Percentiles rank a stretch among this genome's conserved stretches.
Evolutionary conservation across 2,888 invertebrate genomes (phyloP).

Genomic region (Scaptodrosophila latifasciaeformis): DNA sequence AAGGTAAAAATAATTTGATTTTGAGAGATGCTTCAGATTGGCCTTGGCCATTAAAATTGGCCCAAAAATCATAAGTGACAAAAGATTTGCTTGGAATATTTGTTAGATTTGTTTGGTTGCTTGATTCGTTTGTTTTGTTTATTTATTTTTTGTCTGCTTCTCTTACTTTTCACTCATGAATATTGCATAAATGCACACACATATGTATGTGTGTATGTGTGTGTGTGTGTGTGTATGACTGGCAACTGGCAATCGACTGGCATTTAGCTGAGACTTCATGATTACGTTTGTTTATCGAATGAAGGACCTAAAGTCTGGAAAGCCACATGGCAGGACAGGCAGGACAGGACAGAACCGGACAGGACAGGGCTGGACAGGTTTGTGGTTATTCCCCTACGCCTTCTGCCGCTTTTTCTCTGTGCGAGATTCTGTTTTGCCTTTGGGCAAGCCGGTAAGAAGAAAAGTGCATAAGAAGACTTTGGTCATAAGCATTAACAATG

Average conservation of each 20-base stretch:
- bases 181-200: constrained; percentile 7
- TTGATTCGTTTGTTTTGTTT: constrained; percentile 13
- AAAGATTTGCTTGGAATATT: too few species aligned
- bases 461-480: neutral
- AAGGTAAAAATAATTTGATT: too few species aligned
- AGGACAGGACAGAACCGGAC: neutral
- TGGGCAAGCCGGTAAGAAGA: constrained; percentile 25
- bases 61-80: too few species aligned
- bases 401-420: neutral
- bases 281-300: constrained; percentile 49
- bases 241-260: constrained; percentile 17
- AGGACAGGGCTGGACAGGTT: neutral
- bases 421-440: constrained; percentile 7
- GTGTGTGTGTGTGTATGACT: constrained; percentile 9
- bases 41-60: too few species aligned
- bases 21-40: too few species aligned
- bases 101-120: neutral
- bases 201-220: constrained; percentile 9
- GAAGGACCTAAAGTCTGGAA: constrained; percentile 11
- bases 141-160: too few species aligned
- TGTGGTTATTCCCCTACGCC: neutral
- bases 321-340: constrained; percentile 16
- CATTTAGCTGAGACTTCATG: constrained; percentile 35
- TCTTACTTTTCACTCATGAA: neutral
- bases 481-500: constrained; percentile 47